phyloP scores from a whole-genome alignment of 2,888 invertebrate species.

The Leptinotarsa haldemani region DNA sequence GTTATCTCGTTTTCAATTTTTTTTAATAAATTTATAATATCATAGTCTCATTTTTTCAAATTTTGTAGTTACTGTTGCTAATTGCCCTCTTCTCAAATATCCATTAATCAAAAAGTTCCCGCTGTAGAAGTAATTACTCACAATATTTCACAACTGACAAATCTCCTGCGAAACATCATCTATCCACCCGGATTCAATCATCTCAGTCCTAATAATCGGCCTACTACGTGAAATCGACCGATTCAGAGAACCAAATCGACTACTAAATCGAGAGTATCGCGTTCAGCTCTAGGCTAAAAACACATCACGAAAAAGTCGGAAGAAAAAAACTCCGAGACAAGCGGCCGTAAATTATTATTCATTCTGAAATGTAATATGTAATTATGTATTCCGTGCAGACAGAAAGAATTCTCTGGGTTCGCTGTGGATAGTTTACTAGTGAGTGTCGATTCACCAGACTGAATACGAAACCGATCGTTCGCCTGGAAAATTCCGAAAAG shows the following conservation, averaged over 20 bases:
- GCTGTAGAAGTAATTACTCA: neutral
- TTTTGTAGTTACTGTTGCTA: no score
- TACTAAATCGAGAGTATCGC: slow-evolving; percentile 10
- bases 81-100: no score
- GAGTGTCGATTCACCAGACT: slow-evolving; percentile 31
- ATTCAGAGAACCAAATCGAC: slow-evolving; percentile 11
- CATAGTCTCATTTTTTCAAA: no score
- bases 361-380: slow-evolving; percentile 49
- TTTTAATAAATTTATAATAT: no score
- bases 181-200: neutral
- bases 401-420: slow-evolving; percentile 40
- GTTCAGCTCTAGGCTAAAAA: slow-evolving; percentile 32
- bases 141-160: neutral
- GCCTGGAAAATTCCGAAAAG: slow-evolving; percentile 12
- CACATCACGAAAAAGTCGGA: slow-evolving; percentile 40
- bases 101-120: neutral
- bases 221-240: slow-evolving; percentile 2
- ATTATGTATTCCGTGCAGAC: slow-evolving; percentile 50
- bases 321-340: slow-evolving; percentile 37
- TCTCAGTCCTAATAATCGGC: neutral
- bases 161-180: neutral
- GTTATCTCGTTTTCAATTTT: no score
- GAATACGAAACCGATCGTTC: slow-evolving; percentile 26
- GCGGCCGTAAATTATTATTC: slow-evolving; percentile 47
- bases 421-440: slow-evolving; percentile 43